Percentiles rank a stretch among this genome's conserved stretches.
These are phyloP conservation scores for Chirona hameri DNA, from an alignment of 2,888 invertebrate genomes.

Conservation along the genomic window DNA sequence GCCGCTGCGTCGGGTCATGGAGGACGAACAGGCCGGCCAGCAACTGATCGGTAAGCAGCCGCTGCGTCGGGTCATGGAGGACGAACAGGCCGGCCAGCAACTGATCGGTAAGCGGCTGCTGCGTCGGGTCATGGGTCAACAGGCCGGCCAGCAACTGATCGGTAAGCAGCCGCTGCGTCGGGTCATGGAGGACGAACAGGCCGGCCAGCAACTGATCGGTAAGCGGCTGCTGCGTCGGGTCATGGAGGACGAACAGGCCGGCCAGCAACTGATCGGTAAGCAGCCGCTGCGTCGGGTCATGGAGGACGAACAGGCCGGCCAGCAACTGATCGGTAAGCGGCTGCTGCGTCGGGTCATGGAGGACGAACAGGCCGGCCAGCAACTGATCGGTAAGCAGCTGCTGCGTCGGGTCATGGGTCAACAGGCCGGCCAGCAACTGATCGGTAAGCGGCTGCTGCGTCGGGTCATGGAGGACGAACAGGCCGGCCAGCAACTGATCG, in stretches of 20 bases:
- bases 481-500: background rate
- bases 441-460: constrained; percentile 27
- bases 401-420: constrained; percentile 31
- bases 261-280: background rate
- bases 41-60: background rate
- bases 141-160: background rate
- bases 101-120: background rate
- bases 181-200: constrained; percentile 9
- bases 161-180: constrained; percentile 31
- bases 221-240: constrained; percentile 31
- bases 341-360: constrained; percentile 31
- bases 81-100: background rate
- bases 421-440: background rate
- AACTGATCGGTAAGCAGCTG: background rate
- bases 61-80: constrained; percentile 31
- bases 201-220: background rate
- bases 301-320: background rate
- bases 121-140: constrained; percentile 29
- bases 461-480: constrained; percentile 10
- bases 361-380: background rate
- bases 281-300: constrained; percentile 32
- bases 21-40: background rate
- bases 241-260: background rate
- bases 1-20: constrained; percentile 32
- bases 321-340: background rate